These are phyloP conservation scores for Raillietiella orientalis DNA, from an alignment of 2,888 invertebrate genomes.

Conservation along the genomic window DNA sequence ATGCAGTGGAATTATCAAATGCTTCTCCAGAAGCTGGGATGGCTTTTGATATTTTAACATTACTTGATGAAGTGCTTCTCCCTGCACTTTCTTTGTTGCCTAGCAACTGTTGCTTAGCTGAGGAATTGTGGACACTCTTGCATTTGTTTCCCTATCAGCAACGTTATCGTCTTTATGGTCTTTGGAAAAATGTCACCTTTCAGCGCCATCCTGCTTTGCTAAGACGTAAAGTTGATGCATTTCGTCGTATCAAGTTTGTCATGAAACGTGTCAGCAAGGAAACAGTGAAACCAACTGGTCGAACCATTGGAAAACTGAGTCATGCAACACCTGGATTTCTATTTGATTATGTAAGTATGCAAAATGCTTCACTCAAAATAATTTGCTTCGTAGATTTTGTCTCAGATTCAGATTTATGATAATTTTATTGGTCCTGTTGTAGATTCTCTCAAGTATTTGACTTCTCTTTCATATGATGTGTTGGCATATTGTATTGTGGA, in stretches of 20 bases:
- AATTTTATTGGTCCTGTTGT: conserved; percentile 86
- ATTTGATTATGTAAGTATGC: conserved; percentile 56
- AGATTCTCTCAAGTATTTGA: conserved; percentile 84
- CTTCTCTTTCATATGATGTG: conserved; percentile 77
- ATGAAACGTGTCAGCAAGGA: conserved; percentile 96
- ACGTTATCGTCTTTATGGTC: conserved; percentile 63
- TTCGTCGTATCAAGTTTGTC: conserved; percentile 71
- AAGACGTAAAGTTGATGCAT: conserved; percentile 46
- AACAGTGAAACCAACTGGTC: conserved; percentile 82
- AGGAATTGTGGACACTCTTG: conserved; percentile 73
- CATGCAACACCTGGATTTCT: conserved; percentile 83
- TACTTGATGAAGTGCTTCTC: conserved; percentile 53
- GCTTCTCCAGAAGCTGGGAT: too few relatives aligned
- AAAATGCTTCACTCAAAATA: not conserved
- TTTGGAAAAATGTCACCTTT: conserved; percentile 81
- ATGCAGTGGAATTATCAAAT: too few relatives aligned
- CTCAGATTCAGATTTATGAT: conserved; percentile 69
- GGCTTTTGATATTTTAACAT: too few relatives aligned
- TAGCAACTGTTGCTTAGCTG: conserved; percentile 79
- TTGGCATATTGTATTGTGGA: conserved; percentile 83
- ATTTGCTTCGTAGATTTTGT: conserved; percentile 19
- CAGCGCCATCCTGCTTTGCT: conserved; percentile 48
- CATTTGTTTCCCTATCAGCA: conserved; percentile 50
- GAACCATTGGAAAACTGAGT: conserved; percentile 80
- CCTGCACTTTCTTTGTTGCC: conserved; percentile 72